Evolutionary conservation across 2,888 invertebrate species (phyloP), one percentile per base, ranked within the genome.

Genomic region (Oxycera nigricornis): DNA sequence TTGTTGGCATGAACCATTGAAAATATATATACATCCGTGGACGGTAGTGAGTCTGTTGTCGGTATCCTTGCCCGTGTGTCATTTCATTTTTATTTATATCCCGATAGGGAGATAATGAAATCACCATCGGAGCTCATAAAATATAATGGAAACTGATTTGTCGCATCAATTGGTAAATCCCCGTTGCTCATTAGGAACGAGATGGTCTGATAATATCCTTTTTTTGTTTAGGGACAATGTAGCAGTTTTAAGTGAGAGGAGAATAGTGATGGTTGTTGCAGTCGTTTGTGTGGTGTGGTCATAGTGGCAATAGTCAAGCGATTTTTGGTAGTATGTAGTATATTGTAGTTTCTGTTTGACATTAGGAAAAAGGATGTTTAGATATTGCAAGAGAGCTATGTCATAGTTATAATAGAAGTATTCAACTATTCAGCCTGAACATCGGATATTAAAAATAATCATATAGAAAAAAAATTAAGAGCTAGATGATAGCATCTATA

Each of bases 131-230:
- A 73, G 65, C 39, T 46, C 73, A 73, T 73, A 73, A 73, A 73
- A 73, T 65, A 73, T 73, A 73, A 73, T 73, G 31, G 73, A 73
- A 70, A 50, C 65, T 73, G 73, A 73, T 73, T 73, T 73, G 67
- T 65, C 73, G 73, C 73, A 73, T 73, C 73, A 73, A 73, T 73
- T 73, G 73, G 73, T 73, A 73, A 73, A 73, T 73, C 73, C 65
- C 55, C 41, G 65, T 35, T 55, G 65, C 67, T 73, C 73, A 73
- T 73, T 73, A 73, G 65, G 73, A 62, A 14, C 41, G 59, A 72
- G 39, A 24, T 41, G 41, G 26, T 4, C 59, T 14, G 24, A 65
- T 41, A 65, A 41, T 65, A 65, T 65, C 39, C 22, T 41, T 65
- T 65, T 65, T 14, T 46, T n/a, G n/a, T n/a, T n/a, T n/a, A n/a